A percentile compares a stretch with the other conserved stretches of the same genome.
phyloP scores from a whole-genome alignment of 2,113 vertebrate species.

The Pelvicachromis taeniatus region DNA sequence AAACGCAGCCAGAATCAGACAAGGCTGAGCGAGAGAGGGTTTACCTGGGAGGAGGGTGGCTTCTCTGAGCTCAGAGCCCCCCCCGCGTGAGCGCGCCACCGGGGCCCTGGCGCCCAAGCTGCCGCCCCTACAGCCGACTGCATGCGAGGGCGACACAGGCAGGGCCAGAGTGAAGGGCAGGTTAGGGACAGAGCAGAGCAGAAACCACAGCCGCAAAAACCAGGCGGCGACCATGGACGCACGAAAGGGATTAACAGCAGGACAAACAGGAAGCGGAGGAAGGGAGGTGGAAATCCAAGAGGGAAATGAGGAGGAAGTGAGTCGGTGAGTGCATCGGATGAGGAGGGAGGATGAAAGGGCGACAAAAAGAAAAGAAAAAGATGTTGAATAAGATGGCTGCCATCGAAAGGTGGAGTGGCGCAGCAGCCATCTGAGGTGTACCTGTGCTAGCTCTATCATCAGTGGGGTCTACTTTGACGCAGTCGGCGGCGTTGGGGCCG shows the following conservation, averaged over 20 bases:
- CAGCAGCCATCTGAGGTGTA: slow-evolving; percentile 41
- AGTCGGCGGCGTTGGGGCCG: slow-evolving; percentile 69
- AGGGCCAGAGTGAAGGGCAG: slow-evolving; percentile 55
- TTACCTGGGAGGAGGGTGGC: slow-evolving; percentile 63
- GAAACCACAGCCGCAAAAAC: slow-evolving; percentile 49
- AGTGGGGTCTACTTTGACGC: slow-evolving; percentile 76
- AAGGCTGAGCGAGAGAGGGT: slow-evolving; percentile 2
- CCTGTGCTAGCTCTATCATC: slow-evolving; percentile 86
- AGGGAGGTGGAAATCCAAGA: not conserved
- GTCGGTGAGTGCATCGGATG: slow-evolving; percentile 16
- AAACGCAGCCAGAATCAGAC: not conserved
- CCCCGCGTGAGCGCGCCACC: slow-evolving; percentile 34
- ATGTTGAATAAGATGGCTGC: slow-evolving; percentile 38
- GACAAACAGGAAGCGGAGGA: slow-evolving; percentile 13
- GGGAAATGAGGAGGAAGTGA: not conserved
- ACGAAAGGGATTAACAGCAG: not conserved
- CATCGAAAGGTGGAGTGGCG: not conserved
- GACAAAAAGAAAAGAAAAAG: slow-evolving; percentile 20
- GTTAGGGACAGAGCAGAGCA: slow-evolving; percentile 59
- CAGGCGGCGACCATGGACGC: slow-evolving; percentile 13
- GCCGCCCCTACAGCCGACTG: slow-evolving; percentile 46
- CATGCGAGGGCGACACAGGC: slow-evolving; percentile 65
- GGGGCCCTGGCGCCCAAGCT: slow-evolving; percentile 31
- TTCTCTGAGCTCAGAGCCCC: slow-evolving; percentile 60
- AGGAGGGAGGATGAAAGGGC: slow-evolving; percentile 7